Evolutionary conservation across 1,140 invertebrate species (phyloP).

Genomic region (Drosophila kohkoa): DNA sequence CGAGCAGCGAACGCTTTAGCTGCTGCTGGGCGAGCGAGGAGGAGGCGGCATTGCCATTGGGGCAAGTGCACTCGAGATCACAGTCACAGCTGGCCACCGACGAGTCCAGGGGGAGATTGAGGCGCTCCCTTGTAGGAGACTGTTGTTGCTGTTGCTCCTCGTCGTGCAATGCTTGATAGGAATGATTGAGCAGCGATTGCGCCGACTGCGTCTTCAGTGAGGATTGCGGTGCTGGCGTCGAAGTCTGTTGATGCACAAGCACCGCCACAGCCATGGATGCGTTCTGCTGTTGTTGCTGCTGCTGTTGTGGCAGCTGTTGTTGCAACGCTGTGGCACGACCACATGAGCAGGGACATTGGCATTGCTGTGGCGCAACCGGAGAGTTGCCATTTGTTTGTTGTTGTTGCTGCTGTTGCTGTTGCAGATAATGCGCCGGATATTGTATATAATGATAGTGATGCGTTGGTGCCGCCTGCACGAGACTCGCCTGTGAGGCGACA

Average conservation of each 20-base stretch:
- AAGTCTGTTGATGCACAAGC: constrained; percentile 74
- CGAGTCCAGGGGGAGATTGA: constrained; percentile 60
- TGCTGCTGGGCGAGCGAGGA: constrained; percentile 54
- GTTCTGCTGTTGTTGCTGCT: constrained; percentile 52
- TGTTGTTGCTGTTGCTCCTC: constrained; percentile 49
- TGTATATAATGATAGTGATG: constrained; percentile 84
- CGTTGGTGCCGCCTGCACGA: constrained; percentile 43
- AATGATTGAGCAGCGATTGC: constrained; percentile 77
- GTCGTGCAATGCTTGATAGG: constrained; percentile 74
- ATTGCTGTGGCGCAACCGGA: constrained; percentile 52
- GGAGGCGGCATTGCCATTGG: constrained; percentile 25
- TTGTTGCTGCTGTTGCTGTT: constrained; percentile 50
- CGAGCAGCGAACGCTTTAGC: constrained; percentile 63
- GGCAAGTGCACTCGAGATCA: constrained; percentile 75
- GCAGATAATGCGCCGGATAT: constrained; percentile 74
- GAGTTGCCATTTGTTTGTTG: constrained; percentile 20
- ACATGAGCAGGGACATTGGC: constrained; percentile 78
- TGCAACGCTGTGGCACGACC: constrained; percentile 56
- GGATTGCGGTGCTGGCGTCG: constrained; percentile 27
- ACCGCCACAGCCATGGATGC: constrained; percentile 74
- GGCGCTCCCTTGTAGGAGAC: constrained; percentile 26
- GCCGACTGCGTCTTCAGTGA: constrained; percentile 68
- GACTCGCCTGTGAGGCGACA: constrained; percentile 74
- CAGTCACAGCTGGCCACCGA: constrained; percentile 69
- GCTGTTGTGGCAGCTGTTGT: constrained; percentile 35